phyloP scores from a whole-genome alignment of 1,140 invertebrate genomes.

The Tenebrio molitor region DNA sequence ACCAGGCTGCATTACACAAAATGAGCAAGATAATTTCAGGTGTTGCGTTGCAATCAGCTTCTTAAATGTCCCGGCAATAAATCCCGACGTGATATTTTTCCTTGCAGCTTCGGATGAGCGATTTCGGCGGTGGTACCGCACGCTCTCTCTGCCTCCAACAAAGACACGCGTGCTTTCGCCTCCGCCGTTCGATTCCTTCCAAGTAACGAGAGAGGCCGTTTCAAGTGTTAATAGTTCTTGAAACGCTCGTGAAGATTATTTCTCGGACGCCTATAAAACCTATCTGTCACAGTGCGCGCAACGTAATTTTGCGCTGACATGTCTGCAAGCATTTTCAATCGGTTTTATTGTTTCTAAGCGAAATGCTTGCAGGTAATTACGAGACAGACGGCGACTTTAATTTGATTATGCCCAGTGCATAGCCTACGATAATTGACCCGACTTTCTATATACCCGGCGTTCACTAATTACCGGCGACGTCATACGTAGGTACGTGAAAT shows the following conservation, averaged over 20 bases:
- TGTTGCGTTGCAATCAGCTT: constrained; percentile 30
- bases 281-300: constrained; percentile 6
- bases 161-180: constrained; percentile 14
- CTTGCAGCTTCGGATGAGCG: background rate
- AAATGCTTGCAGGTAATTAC: constrained; percentile 17
- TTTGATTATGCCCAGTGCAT: constrained; percentile 19
- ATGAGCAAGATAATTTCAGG: constrained; percentile 37
- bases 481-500: constrained; percentile 18
- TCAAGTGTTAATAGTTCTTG: constrained; percentile 29
- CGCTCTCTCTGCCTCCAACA: no score
- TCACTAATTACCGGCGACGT: background rate
- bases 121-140: background rate
- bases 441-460: constrained; percentile 19
- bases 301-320: background rate
- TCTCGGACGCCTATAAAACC: constrained; percentile 27
- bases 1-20: constrained; percentile 31
- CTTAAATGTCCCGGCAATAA: constrained; percentile 23
- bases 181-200: background rate
- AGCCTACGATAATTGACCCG: constrained; percentile 13
- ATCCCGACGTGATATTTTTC: background rate
- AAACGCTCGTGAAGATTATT: constrained; percentile 9
- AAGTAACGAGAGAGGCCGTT: constrained; percentile 1
- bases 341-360: constrained; percentile 19
- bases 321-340: background rate
- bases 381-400: background rate